Evolutionary conservation across 2,797 vertebrate genomes (phyloP), one percentile per base, ranked within the genome.

Genomic region (Tenualosa thibaudeaui): DNA sequence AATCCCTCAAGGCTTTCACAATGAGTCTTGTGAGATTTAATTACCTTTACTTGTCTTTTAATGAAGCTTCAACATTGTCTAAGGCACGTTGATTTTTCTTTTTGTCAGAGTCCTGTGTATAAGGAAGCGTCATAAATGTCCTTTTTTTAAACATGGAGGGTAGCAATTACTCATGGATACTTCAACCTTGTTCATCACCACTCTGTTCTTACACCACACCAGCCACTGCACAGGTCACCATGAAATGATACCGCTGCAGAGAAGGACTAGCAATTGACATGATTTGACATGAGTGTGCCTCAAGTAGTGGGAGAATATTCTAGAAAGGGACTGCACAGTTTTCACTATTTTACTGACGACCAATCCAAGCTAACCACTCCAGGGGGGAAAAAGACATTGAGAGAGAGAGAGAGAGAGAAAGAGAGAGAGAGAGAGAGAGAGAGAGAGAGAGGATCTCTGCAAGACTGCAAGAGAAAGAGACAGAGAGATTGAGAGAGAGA

Each of bases 371-470:
- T 24, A 2, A 24, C n/a, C 58, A 24, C 22, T 24, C 58, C 7
- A 62, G 2, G 53, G 12, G 53, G 15, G 15, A 17, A 56, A 9
- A 12, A 9, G 49, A 2, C 9, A 53, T 3, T 19, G 54, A 58
- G 19, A 58, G 19, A 22, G 17, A 19, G 54, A 4, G 5, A n/a
- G 85, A 53, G 71, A 37, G 50, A 88, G 51, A 50, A 84, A 3
- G 46, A 46, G 46, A 46, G 46, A 3, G 5, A n/a, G 85, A 53
- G 71, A 37, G 50, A 88, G 51, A 50, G 54, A 58, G 19, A 58
- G 19, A 22, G 17, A 19, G 54, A 4, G 5, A n/a, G 85, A 53
- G 71, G 31, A 31, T 31, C 31, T 31, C 31, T 31, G 31, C 1
- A 31, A 31, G 31, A 31, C 31, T 31, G 31, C 31, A 31, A 37